Base-by-base conservation (phyloP, 2,113 vertebrate genomes). In the Cyanoramphus novaezelandiae region DNA sequence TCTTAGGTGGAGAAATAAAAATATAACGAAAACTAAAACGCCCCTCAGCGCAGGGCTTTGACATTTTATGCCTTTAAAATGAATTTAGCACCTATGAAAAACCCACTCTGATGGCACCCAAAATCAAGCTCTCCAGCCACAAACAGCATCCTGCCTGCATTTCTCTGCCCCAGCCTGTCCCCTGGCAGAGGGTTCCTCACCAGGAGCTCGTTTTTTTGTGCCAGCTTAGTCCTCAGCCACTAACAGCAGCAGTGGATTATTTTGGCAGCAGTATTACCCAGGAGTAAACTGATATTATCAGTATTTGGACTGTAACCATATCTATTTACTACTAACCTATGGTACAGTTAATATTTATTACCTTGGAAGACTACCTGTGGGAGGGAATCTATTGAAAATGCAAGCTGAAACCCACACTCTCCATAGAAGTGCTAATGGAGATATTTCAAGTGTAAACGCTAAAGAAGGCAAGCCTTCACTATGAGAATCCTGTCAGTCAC, bases 261-360 rank as follows among this genome's bases (percentile, higher is more conserved):
- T 88, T 17, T 93, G 79, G 64, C 23, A 53, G 59, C 24, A 46
- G n/a, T 18, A 27, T 67, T 31, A 72, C 8, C 59, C 64, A 71
- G 37, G 43, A 59, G 41, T 55, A 65, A 82, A 86, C 13, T 59
- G 90, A 77, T 72, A 71, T 20, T 79, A 94, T 91, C 92, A 69
- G 84, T 76, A 76, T 77, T 85, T 72, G 75, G 63, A 88, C 68
- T 84, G 44, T 74, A 92, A 91, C 67, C 49, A 46, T 85, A 94
- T 82, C 59, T 92, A 27, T 67, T 79, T 94, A 90, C 79, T 88
- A 74, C 60, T 82, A 94, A 80, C 63, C 82, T 70, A 52, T 13
- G 41, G 28, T 77, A 90, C 5, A 35, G 92, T 80, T 92, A 77
- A 80, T 82, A 92, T 86, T 83, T 93, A 96, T 91, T 77, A 94